A percentile compares a stretch with the other conserved stretches of the same genome.
Evolutionary conservation across 1,140 invertebrate genomes (phyloP).

Genomic region (Marisa cornuarietis): DNA sequence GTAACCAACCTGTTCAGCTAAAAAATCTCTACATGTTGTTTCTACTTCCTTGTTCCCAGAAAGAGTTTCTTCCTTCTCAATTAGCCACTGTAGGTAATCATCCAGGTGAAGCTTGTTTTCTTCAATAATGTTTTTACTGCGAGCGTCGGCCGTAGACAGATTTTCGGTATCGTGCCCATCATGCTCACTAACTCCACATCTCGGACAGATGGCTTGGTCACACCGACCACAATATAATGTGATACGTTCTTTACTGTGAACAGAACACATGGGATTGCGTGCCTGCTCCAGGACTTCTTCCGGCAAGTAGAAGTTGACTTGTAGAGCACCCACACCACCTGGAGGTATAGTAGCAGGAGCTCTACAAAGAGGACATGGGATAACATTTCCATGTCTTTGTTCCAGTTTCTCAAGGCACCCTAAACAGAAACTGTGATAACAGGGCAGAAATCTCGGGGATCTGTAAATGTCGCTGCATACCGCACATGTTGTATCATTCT

Average conservation of each 20-base stretch:
- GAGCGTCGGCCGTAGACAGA: not conserved
- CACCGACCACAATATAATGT: too few species aligned
- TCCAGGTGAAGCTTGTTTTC: too few species aligned
- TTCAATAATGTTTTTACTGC: not conserved
- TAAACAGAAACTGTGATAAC: not conserved
- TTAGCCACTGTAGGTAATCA: too few species aligned
- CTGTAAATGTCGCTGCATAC: not conserved
- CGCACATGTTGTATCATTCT: not conserved
- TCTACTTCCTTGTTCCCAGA: too few species aligned
- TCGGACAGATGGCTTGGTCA: too few species aligned
- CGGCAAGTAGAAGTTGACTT: not conserved
- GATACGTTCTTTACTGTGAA: not conserved
- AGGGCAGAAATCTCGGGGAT: not conserved
- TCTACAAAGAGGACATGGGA: not conserved
- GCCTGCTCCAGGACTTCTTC: not conserved
- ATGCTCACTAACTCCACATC: not conserved
- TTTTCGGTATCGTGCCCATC: not conserved
- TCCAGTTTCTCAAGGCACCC: not conserved
- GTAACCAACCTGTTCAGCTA: too few species aligned
- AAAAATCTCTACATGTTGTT: too few species aligned
- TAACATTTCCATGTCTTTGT: not conserved
- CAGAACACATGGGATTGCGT: not conserved
- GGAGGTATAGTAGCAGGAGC: not conserved
- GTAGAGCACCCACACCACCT: not conserved
- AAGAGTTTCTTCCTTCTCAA: too few species aligned